phyloP scores from a whole-genome alignment of 2,113 vertebrate species.

The Corythaixoides concolor region DNA sequence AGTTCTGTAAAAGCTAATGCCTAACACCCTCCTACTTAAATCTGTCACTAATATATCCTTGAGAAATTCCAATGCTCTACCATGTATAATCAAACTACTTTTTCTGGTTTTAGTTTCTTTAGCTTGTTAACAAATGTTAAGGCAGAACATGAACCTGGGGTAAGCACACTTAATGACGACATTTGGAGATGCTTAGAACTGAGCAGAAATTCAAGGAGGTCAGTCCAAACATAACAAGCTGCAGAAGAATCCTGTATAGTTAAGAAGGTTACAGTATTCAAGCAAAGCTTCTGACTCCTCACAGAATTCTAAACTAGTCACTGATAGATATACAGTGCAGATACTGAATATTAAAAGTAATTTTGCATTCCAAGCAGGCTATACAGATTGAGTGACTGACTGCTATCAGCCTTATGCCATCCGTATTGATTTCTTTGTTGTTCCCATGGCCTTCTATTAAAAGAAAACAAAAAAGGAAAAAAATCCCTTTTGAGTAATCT shows the following conservation, averaged over 20 bases:
- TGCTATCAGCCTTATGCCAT: neutral
- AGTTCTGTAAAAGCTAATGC: neutral
- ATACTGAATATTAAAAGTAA: neutral
- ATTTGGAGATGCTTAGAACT: neutral
- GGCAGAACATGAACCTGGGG: neutral
- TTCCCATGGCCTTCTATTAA: neutral
- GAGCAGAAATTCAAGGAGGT: neutral
- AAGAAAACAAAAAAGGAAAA: neutral
- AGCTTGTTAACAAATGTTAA: neutral
- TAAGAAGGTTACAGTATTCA: neutral
- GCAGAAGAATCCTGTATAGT: neutral
- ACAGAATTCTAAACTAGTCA: neutral
- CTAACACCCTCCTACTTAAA: neutral
- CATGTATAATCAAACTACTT: neutral
- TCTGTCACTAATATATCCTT: neutral
- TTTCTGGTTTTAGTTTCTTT: neutral
- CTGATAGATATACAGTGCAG: neutral
- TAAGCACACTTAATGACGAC: neutral
- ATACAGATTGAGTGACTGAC: neutral
- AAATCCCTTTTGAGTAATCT: neutral
- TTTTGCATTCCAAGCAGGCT: neutral
- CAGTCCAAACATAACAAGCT: neutral
- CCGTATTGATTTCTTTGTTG: neutral
- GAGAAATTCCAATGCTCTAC: neutral
- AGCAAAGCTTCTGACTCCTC: neutral